phyloP scores from a whole-genome alignment of 2,797 vertebrate genomes.

The Vespertilio murinus region DNA sequence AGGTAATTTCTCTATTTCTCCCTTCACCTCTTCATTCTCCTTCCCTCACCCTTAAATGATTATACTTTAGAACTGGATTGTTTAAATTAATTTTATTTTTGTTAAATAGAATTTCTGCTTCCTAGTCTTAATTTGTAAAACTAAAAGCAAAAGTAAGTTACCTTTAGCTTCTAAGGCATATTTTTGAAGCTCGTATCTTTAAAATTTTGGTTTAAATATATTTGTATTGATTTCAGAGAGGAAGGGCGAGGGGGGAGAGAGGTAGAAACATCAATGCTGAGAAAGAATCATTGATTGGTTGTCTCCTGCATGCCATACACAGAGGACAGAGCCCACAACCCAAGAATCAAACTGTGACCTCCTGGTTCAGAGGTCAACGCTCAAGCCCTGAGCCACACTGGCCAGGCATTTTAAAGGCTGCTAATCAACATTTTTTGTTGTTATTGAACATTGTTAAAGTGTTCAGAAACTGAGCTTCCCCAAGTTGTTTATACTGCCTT shows the following conservation, averaged over 20 bases:
- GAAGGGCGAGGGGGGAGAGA: neutral
- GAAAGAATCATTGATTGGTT: neutral
- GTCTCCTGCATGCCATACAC: neutral
- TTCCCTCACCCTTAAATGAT: neutral
- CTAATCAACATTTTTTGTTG: too few relatives aligned
- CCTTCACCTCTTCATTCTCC: neutral
- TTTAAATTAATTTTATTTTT: neutral
- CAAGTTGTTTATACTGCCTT: neutral
- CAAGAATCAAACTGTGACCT: neutral
- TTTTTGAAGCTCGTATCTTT: too few relatives aligned
- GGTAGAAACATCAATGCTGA: neutral
- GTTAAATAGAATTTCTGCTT: neutral
- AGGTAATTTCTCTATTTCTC: neutral
- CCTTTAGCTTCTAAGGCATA: neutral
- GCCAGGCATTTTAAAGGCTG: neutral
- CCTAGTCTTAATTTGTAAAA: conserved; percentile 28
- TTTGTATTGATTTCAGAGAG: neutral
- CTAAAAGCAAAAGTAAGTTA: neutral
- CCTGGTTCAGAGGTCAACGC: neutral
- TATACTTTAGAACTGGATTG: neutral
- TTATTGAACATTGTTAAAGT: neutral
- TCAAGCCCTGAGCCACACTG: neutral
- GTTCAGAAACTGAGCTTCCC: neutral
- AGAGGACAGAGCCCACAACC: neutral
- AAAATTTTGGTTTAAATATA: too few relatives aligned